Percentiles rank a stretch among this genome's conserved stretches.
phyloP scores from a whole-genome alignment of 2,888 invertebrate genomes.

The Alentia gelatinosa region DNA sequence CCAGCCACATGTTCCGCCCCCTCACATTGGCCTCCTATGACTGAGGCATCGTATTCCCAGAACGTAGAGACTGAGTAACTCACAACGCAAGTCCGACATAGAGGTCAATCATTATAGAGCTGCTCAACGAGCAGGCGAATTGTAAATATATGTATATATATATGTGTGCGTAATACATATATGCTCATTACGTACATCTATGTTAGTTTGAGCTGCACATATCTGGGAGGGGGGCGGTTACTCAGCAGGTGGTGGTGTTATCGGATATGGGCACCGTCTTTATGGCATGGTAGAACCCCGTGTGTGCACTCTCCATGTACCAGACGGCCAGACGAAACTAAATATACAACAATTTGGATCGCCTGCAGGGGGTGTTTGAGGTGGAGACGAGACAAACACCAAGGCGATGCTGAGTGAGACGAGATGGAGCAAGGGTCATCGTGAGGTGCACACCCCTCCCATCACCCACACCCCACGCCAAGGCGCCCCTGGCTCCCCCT shows the following conservation, averaged over 20 bases:
- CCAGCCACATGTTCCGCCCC: too few relatives aligned
- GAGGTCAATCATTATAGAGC: too few relatives aligned
- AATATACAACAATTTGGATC: background rate
- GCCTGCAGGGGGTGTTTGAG: background rate
- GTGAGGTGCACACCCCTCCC: background rate
- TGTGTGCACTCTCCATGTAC: background rate
- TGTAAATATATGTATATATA: too few relatives aligned
- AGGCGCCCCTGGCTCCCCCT: background rate
- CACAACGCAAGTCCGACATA: too few relatives aligned
- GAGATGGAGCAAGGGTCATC: background rate
- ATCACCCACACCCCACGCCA: background rate
- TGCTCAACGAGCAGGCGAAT: too few relatives aligned
- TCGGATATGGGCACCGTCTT: background rate
- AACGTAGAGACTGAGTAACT: too few relatives aligned
- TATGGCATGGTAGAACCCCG: background rate
- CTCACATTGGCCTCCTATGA: too few relatives aligned
- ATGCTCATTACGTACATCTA: too few relatives aligned
- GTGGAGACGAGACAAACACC: background rate
- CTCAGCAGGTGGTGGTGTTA: background rate
- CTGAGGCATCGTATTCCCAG: too few relatives aligned
- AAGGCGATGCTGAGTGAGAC: background rate
- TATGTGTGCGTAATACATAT: too few relatives aligned
- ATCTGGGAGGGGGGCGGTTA: too few relatives aligned
- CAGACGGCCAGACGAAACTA: background rate
- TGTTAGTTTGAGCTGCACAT: too few relatives aligned